phyloP scores from a whole-genome alignment of 2,113 vertebrate genomes.

The Pedionomus torquatus region DNA sequence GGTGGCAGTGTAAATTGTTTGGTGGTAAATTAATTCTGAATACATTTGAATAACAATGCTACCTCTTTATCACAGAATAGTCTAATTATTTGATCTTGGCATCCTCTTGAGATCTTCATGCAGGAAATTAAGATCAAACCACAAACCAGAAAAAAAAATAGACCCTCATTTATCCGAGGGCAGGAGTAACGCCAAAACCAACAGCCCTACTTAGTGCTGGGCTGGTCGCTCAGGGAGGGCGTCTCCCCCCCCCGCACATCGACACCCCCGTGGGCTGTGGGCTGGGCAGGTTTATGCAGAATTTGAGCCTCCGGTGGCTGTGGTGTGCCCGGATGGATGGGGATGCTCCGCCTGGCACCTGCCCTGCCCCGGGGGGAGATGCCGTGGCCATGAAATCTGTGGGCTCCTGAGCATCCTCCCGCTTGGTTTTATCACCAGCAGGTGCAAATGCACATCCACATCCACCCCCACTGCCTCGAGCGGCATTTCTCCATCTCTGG shows the following conservation, averaged over 20 bases:
- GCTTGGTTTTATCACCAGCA: not conserved
- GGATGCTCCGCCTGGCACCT: not conserved
- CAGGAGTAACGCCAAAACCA: not conserved
- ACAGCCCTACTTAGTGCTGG: not conserved
- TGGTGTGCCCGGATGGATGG: accelerated
- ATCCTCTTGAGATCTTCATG: slow-evolving; percentile 28
- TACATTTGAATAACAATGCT: slow-evolving; percentile 59
- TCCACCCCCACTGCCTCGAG: not conserved
- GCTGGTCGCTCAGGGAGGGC: not conserved
- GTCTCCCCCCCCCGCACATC: not conserved
- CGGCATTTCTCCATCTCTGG: not conserved
- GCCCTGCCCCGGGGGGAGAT: accelerated
- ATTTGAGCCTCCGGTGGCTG: accelerated
- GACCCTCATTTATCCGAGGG: not conserved
- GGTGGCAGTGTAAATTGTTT: slow-evolving; percentile 9
- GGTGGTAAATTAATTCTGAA: slow-evolving; percentile 51
- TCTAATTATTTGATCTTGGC: slow-evolving; percentile 59
- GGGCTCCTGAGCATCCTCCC: accelerated
- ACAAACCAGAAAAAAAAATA: not conserved
- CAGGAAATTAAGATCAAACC: slow-evolving; percentile 46
- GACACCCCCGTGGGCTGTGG: accelerated
- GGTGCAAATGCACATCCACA: no score
- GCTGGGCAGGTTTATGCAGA: not conserved
- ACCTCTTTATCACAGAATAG: slow-evolving; percentile 45
- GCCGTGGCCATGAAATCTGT: accelerated